Evolutionary conservation across 2,888 invertebrate species (phyloP).

Genomic region (Pocota personata): DNA sequence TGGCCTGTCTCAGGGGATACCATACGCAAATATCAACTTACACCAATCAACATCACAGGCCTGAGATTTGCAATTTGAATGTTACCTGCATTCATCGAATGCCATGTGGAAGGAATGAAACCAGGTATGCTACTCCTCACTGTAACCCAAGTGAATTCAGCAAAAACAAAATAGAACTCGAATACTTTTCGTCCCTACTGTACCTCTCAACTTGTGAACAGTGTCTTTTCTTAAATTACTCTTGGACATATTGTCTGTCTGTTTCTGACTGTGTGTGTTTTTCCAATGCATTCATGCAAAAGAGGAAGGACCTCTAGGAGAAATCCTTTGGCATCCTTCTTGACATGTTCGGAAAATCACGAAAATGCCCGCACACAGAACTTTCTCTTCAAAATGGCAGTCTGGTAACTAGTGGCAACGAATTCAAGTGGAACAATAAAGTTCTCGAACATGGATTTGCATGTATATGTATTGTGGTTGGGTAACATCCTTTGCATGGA

Average conservation of each 20-base stretch:
- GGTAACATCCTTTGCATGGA: conserved; percentile 55
- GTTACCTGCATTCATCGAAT: too few species aligned
- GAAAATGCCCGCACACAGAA: conserved; percentile 6
- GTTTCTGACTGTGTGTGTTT: neutral
- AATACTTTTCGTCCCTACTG: neutral
- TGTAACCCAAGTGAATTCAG: too few species aligned
- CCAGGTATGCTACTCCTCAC: too few species aligned
- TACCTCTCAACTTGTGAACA: neutral
- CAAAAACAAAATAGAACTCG: too few species aligned
- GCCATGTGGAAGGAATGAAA: too few species aligned
- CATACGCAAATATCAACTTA: too few species aligned
- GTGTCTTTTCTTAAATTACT: conserved; percentile 24
- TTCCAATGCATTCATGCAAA: conserved; percentile 35
- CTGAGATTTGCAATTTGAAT: too few species aligned
- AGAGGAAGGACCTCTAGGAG: conserved; percentile 11
- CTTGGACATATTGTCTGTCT: conserved; percentile 16
- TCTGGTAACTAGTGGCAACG: conserved; percentile 37
- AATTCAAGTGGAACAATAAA: conserved; percentile 60
- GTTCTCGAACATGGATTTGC: conserved; percentile 32
- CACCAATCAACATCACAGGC: too few species aligned
- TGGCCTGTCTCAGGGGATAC: too few species aligned
- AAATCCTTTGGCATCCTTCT: conserved; percentile 52
- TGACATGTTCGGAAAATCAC: conserved; percentile 38
- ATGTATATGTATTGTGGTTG: neutral
- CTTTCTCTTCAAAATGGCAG: conserved; percentile 14